Percentiles rank a stretch among this genome's conserved stretches.
These are phyloP conservation scores for Sebastiscus tertius DNA, from an alignment of 2,797 vertebrate species.

Conservation along the genomic window DNA sequence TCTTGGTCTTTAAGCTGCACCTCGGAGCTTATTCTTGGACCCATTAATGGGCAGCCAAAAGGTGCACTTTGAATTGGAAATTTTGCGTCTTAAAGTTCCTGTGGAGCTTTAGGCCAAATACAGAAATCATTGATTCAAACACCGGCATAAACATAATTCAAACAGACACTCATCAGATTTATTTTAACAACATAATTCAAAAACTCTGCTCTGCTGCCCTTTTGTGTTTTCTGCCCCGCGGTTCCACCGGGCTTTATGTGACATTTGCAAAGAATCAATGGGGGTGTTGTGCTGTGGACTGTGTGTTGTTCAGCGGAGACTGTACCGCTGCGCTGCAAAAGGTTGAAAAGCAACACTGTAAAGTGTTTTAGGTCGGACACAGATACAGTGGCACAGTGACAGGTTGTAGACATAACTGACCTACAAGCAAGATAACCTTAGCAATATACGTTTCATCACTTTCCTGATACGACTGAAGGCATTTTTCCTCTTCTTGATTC, in stretches of 20 bases:
- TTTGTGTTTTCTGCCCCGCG: constrained; percentile 19
- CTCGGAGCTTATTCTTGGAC: not conserved
- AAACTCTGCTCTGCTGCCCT: constrained; percentile 17
- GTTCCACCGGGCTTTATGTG: constrained; percentile 24
- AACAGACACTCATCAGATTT: not conserved
- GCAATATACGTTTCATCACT: not conserved
- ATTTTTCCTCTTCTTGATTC: not conserved
- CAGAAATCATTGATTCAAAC: not conserved
- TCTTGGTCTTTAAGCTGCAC: not conserved
- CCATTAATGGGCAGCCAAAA: not conserved
- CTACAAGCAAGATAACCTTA: not conserved
- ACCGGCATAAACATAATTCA: not conserved
- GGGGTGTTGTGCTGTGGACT: constrained; percentile 33
- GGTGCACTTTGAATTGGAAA: not conserved
- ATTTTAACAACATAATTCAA: not conserved
- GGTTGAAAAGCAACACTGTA: constrained; percentile 30
- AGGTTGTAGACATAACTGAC: not conserved
- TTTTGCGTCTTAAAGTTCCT: not conserved
- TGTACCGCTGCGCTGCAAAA: constrained; percentile 47
- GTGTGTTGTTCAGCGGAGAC: constrained; percentile 40
- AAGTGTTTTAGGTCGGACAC: constrained; percentile 17
- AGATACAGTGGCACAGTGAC: not conserved
- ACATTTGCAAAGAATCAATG: constrained; percentile 64
- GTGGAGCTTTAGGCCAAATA: not conserved
- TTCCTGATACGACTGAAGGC: not conserved